Evolutionary conservation across 2,888 invertebrate species (phyloP), one percentile per base, ranked within the genome.

Genomic region (Ecdyonurus torrentis): DNA sequence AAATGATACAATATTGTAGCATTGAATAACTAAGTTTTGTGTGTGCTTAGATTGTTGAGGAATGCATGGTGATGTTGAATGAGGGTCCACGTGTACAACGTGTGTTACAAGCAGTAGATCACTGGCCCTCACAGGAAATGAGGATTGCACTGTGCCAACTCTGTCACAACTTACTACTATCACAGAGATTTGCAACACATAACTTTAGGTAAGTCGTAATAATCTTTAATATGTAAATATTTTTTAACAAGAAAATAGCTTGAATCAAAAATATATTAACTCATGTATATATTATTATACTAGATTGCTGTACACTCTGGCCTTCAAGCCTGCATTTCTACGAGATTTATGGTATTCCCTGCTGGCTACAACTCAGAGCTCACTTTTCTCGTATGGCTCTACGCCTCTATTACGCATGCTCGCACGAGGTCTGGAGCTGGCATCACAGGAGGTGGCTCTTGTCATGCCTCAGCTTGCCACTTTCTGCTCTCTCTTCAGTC

Each of bases 201-300:
- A 89, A 89, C 71, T 90, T 88, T 76, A 87, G 90, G 90, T 89
- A 73, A 74, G 77, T 71, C n/a, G n/a, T n/a, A n/a, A n/a, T n/a
- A n/a, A n/a, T n/a, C n/a, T n/a, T n/a, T n/a, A n/a, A n/a, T n/a
- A n/a, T n/a, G n/a, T n/a, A n/a, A n/a, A n/a, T n/a, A n/a, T n/a
- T n/a, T n/a, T n/a, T n/a, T n/a, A n/a, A n/a, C n/a, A n/a, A n/a
- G n/a, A n/a, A n/a, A n/a, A n/a, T n/a, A n/a, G n/a, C n/a, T n/a
- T n/a, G n/a, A n/a, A n/a, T n/a, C n/a, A n/a, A n/a, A n/a, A n/a
- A n/a, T n/a, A n/a, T n/a, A n/a, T 68, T 75, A 64, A 66, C 74
- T 10, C 74, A 73, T 66, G 74, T n/a, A n/a, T n/a, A n/a, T n/a
- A n/a, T n/a, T n/a, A n/a, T n/a, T n/a, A n/a, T 55, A 2, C 1